Evolutionary conservation across 2,888 invertebrate genomes (phyloP).

Genomic region (Corythucha ciliata): DNA sequence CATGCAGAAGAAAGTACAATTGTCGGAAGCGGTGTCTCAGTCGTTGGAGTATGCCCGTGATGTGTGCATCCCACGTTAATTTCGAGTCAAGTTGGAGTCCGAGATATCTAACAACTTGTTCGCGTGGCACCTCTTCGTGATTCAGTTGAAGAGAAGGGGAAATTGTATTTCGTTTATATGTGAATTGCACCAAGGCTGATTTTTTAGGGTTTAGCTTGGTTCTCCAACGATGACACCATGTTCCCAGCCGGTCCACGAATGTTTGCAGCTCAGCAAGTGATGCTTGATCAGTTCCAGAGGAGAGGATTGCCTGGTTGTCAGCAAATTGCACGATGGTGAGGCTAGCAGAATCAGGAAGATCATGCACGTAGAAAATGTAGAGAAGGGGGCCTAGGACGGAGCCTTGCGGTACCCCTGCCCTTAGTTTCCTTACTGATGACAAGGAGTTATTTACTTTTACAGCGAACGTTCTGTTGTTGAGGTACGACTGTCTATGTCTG

Average conservation of each 20-base stretch:
- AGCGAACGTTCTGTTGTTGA: conserved; percentile 10
- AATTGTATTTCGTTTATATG: conserved; percentile 5
- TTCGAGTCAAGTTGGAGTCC: conserved; percentile 8
- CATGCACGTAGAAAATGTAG: conserved; percentile 6
- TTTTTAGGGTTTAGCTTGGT: conserved; percentile 8
- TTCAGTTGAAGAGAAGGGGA: no score
- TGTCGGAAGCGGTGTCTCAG: not conserved
- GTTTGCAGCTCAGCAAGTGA: conserved; percentile 2
- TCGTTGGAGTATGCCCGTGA: not conserved
- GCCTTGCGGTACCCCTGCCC: conserved; percentile 21
- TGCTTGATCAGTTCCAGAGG: not conserved
- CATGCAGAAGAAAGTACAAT: not conserved
- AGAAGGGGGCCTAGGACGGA: conserved; percentile 16
- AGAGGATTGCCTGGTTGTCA: conserved; percentile 2
- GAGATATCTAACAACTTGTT: conserved; percentile 10
- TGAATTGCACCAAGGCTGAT: conserved; percentile 9
- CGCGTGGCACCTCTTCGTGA: no score
- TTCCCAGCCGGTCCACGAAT: not conserved
- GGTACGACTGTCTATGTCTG: conserved; percentile 15
- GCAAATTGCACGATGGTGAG: conserved; percentile 10
- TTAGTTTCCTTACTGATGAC: not conserved
- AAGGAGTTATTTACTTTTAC: not conserved
- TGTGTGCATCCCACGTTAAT: not conserved
- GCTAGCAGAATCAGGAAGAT: not conserved
- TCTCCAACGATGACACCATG: conserved; percentile 6